Evolutionary conservation across 2,797 vertebrate genomes (phyloP), one percentile per base, ranked within the genome.

Genomic region (Tapera naevia): DNA sequence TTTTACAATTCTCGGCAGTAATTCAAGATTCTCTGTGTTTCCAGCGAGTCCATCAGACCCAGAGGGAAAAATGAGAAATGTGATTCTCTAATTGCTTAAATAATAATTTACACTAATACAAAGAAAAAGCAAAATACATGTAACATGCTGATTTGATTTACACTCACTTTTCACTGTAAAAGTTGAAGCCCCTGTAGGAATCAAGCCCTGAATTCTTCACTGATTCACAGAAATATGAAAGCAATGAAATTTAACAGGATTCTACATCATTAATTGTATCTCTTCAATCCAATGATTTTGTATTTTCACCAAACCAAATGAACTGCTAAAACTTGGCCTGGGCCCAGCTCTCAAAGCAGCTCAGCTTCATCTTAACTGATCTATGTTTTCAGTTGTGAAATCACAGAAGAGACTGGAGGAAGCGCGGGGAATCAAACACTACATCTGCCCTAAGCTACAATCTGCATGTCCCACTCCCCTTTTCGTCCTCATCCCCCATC

Each of bases 251-350:
- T 50, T 64, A 91, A 87, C 71, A 81, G 32, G 71, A 64, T 75
- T 67, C 78, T 45, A 66, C 39, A 76, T 43, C 58, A 87, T 82
- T 91, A 93, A 86, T 48, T 0, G 4, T 48, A 56, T 7, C 35
- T 70, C 58, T 81, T 80, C 86, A 94, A 96, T 91, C 70, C 85
- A 94, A 94, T 95, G 94, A 94, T 35, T 89, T 80, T 32, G 64
- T 58, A 85, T 94, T 94, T 91, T 85, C 67, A 79, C 79, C 82
- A 80, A 80, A 93, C 96, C 78, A 95, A 95, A 91, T 54, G 67
- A 93, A 74, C 72, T 78, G 74, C 45, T 71, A 92, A 80, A 93
- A 92, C 48, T 51, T 93, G 88, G 88, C 86, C 56, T 50, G 48
- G 57, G 61, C 61, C 33, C 88, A 85, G 78, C 64, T 95, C 57